phyloP scores from a whole-genome alignment of 2,797 vertebrate genomes.

The Coilia nasus region DNA sequence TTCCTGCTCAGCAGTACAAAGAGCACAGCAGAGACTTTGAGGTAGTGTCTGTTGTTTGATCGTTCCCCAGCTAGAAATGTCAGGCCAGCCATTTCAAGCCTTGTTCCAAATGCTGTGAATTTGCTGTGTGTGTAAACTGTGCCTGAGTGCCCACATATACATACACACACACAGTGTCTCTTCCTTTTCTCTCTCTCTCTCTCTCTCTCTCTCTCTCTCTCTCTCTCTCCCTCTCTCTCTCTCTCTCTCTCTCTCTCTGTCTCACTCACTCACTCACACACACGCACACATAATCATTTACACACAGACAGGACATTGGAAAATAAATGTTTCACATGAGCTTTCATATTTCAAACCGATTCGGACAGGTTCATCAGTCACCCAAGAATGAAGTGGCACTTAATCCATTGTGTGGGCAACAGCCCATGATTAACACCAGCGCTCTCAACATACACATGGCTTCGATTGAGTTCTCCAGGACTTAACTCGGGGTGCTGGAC shows the following conservation, averaged over 20 bases:
- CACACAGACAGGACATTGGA: not conserved
- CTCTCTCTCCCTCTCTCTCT: not conserved
- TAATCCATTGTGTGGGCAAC: not conserved
- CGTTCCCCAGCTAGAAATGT: not conserved
- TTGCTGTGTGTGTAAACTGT: not conserved
- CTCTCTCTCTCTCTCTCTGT: not conserved
- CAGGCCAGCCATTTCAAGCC: not conserved
- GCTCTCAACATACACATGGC: not conserved
- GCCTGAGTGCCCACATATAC: not conserved
- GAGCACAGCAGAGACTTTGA: not conserved
- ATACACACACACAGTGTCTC: not conserved
- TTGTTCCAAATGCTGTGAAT: not conserved
- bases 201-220: not conserved
- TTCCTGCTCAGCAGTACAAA: not conserved
- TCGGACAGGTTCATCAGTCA: conserved; percentile 1
- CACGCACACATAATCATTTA: not conserved
- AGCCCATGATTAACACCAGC: not conserved
- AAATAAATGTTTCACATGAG: not conserved
- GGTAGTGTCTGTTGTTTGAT: not conserved
- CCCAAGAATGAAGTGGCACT: not conserved
- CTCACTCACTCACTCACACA: not conserved
- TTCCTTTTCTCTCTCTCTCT: not conserved
- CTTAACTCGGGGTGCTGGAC: not conserved
- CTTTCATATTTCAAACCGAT: not conserved
- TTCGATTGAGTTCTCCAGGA: not conserved